Evolutionary conservation across 92 coral and sea anemone genomes (phyloP).

Genomic region (Anthopleura xanthogrammica): DNA sequence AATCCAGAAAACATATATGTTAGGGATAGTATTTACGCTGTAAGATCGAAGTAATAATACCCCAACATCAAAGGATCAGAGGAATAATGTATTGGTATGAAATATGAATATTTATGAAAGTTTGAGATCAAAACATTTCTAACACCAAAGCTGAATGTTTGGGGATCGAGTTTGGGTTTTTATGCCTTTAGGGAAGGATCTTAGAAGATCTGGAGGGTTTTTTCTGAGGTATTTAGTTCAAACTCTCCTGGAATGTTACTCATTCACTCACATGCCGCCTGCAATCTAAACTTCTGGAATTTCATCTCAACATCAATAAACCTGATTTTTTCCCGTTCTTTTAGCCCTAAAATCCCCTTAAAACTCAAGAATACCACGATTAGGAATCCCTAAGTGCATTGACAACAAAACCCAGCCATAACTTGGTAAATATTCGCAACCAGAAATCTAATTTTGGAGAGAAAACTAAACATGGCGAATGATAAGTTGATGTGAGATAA

Average conservation of each 20-base stretch:
- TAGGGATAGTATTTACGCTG: not conserved
- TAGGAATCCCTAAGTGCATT: not conserved
- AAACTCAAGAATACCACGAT: not conserved
- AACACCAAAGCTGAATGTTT: not conserved
- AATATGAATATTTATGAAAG: slow-evolving; percentile 7
- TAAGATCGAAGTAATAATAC: not conserved
- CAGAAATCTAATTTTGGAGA: slow-evolving; percentile 19
- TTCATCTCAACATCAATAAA: not conserved
- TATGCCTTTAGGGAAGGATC: not conserved
- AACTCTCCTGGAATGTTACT: slow-evolving; percentile 27
- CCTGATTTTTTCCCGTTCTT: not conserved
- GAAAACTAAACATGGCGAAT: slow-evolving; percentile 80
- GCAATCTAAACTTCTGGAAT: slow-evolving; percentile 25
- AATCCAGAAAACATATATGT: slow-evolving; percentile 5
- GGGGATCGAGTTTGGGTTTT: not conserved
- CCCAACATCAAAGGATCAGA: not conserved
- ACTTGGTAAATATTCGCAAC: slow-evolving; percentile 21
- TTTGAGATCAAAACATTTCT: not conserved
- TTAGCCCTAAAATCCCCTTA: not conserved
- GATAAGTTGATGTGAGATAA: slow-evolving; percentile 18
- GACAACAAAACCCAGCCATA: not conserved
- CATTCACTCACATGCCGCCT: slow-evolving; percentile 17
- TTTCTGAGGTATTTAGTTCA: slow-evolving; percentile 13
- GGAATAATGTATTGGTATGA: not conserved
- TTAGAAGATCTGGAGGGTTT: slow-evolving; percentile 6